A percentile compares a stretch with the other conserved stretches of the same genome.
Conservation (phyloP, 2,797 vertebrate species). For the Carduelis carduelis region DNA sequence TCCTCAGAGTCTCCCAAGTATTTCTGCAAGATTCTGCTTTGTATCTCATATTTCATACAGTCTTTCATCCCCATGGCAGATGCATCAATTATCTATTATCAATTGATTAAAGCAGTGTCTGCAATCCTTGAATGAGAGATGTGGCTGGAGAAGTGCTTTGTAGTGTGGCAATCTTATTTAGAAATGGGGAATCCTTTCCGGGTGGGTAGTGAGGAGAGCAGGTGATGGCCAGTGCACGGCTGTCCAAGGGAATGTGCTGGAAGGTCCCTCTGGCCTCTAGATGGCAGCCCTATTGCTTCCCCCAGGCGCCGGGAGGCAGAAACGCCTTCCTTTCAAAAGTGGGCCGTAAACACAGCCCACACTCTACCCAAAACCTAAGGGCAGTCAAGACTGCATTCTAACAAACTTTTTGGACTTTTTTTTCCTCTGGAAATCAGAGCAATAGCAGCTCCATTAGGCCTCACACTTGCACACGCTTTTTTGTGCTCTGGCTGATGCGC, state of each 20-base stretch:
- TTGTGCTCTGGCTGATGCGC: background rate
- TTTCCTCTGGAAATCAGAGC: background rate
- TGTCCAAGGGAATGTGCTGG: background rate
- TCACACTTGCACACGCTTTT: rapidly evolving
- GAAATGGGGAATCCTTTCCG: background rate
- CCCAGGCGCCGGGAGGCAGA: background rate
- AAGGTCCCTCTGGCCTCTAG: background rate
- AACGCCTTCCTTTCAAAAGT: background rate
- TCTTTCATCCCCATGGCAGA: background rate
- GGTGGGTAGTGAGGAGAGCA: background rate
- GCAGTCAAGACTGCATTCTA: background rate
- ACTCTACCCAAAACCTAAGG: background rate
- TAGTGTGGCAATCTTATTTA: background rate
- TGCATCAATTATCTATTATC: background rate
- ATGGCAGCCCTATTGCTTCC: constrained; percentile 12
- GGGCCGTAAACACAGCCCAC: background rate
- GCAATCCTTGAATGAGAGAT: background rate
- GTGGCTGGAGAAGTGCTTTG: background rate
- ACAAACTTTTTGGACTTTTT: background rate
- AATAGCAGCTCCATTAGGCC: background rate
- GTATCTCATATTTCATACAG: background rate
- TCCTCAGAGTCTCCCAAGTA: background rate
- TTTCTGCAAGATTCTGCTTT: background rate
- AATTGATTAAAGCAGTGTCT: background rate
- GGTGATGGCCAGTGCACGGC: background rate